These are phyloP conservation scores for Cyclophora albipunctata DNA, from an alignment of 2,888 invertebrate genomes.

Conservation along the genomic window DNA sequence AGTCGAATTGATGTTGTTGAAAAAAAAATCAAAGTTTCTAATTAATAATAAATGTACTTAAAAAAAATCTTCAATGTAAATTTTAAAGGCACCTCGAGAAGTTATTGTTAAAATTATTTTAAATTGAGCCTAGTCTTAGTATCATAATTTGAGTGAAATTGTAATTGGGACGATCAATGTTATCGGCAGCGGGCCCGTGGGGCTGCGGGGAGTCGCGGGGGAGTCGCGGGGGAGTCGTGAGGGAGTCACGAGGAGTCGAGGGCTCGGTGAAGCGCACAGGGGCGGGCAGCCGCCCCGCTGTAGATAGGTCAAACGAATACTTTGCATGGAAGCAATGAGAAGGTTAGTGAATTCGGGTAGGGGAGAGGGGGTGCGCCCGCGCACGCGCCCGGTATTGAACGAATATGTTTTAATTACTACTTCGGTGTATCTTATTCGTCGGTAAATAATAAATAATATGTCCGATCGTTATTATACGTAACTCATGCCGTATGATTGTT, in stretches of 20 bases:
- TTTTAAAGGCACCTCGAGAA: constrained; percentile 65
- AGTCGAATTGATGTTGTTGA: constrained; percentile 74
- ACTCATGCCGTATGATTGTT: constrained; percentile 43
- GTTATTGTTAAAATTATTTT: constrained; percentile 63
- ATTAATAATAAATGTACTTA: constrained; percentile 69
- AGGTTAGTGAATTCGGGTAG: constrained; percentile 71
- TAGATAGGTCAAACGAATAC: constrained; percentile 46
- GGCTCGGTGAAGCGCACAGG: not conserved
- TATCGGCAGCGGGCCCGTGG: constrained; percentile 11
- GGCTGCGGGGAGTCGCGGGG: not conserved
- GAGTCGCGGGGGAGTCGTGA: constrained; percentile 3
- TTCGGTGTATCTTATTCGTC: constrained; percentile 54
- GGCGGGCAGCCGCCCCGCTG: constrained; percentile 26
- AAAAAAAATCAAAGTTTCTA: constrained; percentile 69
- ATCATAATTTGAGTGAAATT: constrained; percentile 58
- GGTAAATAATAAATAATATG: constrained; percentile 34
- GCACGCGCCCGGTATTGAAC: constrained; percentile 22
- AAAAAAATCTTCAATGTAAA: constrained; percentile 64
- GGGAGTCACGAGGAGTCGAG: not conserved
- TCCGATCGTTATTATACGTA: constrained; percentile 51
- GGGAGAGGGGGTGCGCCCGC: constrained; percentile 35
- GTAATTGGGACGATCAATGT: constrained; percentile 39
- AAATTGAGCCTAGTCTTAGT: constrained; percentile 72
- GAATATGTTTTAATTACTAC: constrained; percentile 39
- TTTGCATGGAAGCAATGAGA: constrained; percentile 60